phyloP scores from a whole-genome alignment of 2,888 invertebrate genomes.

The Villa cingulata region DNA sequence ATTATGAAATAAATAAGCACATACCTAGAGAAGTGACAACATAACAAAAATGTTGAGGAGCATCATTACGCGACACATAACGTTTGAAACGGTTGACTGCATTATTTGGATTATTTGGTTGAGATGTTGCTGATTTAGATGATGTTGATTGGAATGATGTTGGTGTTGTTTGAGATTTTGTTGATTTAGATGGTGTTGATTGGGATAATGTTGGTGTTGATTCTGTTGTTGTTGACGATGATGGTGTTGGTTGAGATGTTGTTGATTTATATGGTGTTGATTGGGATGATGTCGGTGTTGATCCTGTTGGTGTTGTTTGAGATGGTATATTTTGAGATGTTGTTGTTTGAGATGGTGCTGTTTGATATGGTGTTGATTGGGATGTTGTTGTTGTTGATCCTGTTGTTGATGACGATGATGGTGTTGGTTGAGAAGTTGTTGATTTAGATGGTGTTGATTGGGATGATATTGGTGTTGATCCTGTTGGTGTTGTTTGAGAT shows the following conservation, averaged over 20 bases:
- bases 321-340: neutral
- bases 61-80: neutral
- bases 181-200: slow-evolving; percentile 3
- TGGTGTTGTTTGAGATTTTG: slow-evolving; percentile 1
- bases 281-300: too few relatives aligned
- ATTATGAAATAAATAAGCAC: neutral
- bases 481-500: slow-evolving; percentile 8
- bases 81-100: too few relatives aligned
- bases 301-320: slow-evolving; percentile 3
- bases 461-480: slow-evolving; percentile 3
- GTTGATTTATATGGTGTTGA: too few relatives aligned
- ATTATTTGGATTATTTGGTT: slow-evolving; percentile 12
- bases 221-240: slow-evolving; percentile 8
- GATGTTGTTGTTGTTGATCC: too few relatives aligned
- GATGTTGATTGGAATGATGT: slow-evolving; percentile 8
- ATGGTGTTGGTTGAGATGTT: neutral
- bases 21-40: neutral
- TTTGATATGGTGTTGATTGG: neutral
- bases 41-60: neutral
- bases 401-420: neutral
- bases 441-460: too few relatives aligned
- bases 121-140: slow-evolving; percentile 14
- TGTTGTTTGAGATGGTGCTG: neutral
- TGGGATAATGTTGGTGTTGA: slow-evolving; percentile 8
- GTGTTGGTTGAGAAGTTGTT: too few relatives aligned